Evolutionary conservation across 2,113 vertebrate genomes (phyloP).

Genomic region (Verasper variegatus): DNA sequence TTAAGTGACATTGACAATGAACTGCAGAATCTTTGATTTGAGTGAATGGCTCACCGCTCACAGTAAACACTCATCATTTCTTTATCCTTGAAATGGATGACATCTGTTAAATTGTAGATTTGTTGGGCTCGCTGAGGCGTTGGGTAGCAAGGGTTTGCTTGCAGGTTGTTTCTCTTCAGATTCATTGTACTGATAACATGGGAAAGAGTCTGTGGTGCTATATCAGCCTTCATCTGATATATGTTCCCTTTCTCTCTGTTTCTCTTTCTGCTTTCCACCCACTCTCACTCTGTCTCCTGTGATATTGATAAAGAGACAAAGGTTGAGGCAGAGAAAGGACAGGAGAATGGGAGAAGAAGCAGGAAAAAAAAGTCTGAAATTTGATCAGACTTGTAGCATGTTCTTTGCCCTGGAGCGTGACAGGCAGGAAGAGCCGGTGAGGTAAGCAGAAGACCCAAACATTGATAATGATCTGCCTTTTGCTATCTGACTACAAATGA

Average conservation of each 20-base stretch:
- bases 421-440: constrained; percentile 61
- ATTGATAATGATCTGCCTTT: constrained; percentile 69
- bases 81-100: neutral
- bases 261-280: neutral
- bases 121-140: neutral
- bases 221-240: constrained; percentile 31
- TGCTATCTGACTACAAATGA: constrained; percentile 58
- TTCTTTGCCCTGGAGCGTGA: constrained; percentile 66
- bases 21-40: neutral
- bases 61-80: no score
- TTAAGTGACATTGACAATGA: neutral
- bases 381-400: constrained; percentile 68
- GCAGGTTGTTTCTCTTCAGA: constrained; percentile 13
- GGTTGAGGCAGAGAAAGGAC: neutral
- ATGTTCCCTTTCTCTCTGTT: constrained; percentile 1
- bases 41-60: neutral
- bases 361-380: constrained; percentile 42
- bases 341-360: neutral
- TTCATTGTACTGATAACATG: constrained; percentile 37
- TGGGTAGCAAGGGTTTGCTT: neutral
- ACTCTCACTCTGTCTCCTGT: neutral
- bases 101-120: neutral
- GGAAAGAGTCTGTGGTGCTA: constrained; percentile 18
- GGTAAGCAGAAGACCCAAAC: constrained; percentile 58
- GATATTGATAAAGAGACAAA: constrained; percentile 27